phyloP scores from a whole-genome alignment of 2,797 vertebrate species.

The Pogonophryne albipinna region DNA sequence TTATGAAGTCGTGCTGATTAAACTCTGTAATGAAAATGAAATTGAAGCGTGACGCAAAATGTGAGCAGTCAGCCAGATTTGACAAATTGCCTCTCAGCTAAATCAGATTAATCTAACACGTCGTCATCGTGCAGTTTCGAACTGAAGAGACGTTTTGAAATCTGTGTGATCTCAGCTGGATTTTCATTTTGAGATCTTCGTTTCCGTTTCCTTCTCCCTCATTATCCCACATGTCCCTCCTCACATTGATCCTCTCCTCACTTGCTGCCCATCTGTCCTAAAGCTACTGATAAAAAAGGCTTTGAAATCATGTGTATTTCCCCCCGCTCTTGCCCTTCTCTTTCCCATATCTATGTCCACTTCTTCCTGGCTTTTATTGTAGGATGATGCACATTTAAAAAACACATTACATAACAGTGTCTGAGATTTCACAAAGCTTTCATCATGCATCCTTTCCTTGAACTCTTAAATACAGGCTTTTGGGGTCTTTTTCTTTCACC shows the following conservation, averaged over 20 bases:
- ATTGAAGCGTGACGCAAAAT: neutral
- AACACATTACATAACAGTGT: constrained; percentile 10
- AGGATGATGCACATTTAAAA: constrained; percentile 10
- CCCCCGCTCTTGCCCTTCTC: too few species aligned
- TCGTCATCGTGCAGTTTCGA: too few species aligned
- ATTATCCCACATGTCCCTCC: too few species aligned
- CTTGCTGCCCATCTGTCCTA: too few species aligned
- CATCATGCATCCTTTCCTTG: constrained; percentile 30
- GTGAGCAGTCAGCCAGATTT: neutral
- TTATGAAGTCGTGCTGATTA: too few species aligned
- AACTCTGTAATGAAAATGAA: neutral
- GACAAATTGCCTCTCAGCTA: neutral
- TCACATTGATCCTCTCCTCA: too few species aligned
- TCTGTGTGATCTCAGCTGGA: neutral
- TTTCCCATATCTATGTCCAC: neutral
- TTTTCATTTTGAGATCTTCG: neutral
- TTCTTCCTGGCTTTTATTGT: neutral
- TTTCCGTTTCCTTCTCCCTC: too few species aligned
- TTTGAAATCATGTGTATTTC: too few species aligned
- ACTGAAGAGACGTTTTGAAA: too few species aligned
- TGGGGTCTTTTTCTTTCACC: neutral
- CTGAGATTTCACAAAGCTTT: constrained; percentile 36
- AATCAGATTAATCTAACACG: too few species aligned
- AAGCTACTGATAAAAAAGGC: too few species aligned
- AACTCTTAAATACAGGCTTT: neutral